Evolutionary conservation across 2,888 invertebrate species (phyloP), one percentile per base, ranked within the genome.

Genomic region (Epinotia bilunana): DNA sequence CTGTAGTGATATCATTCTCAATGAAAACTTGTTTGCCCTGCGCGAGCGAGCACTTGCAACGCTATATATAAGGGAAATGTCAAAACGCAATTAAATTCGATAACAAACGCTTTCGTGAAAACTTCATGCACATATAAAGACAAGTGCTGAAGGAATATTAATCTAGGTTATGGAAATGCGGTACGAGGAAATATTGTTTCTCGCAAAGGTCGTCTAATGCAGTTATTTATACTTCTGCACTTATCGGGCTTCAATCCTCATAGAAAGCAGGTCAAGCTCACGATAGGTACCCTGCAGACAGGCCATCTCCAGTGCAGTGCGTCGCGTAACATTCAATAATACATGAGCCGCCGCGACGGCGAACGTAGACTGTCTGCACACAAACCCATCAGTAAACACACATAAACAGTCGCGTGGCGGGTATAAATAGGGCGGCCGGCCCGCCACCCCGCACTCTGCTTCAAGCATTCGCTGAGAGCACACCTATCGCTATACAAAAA

Each of bases 401-500:
- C 12, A 43, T 20, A 67, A 65, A 65, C 73, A 71, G 33, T n/a
- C 12, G 68, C 72, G 77, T 80, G 69, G 82, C 80, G 80, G 74
- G 83, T 91, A 91, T 91, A 91, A 87, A 90, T 86, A 87, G 76
- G 77, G 76, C 68, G 55, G 76, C 64, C 77, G 78, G 76, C 76
- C 82, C 83, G 79, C 84, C 87, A 82, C 88, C 86, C 90, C 88
- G 78, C 89, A 91, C 83, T 87, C 86, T 84, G 85, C 84, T 79
- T 79, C 83, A 79, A 84, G 83, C 83, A 80, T 81, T 87, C 84
- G 77, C 72, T 77, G 82, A 83, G 88, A 87, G 82, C 84, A 81
- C 85, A 86, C 82, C 84, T 81, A 78, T 74, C 73, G 75, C 80
- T 78, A 79, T 20, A 28, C 72, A 79, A 78, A 33, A 80, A 80